These are phyloP conservation scores for Hippocampus abdominalis DNA, from an alignment of 2,113 vertebrate species.

Conservation along the genomic window DNA sequence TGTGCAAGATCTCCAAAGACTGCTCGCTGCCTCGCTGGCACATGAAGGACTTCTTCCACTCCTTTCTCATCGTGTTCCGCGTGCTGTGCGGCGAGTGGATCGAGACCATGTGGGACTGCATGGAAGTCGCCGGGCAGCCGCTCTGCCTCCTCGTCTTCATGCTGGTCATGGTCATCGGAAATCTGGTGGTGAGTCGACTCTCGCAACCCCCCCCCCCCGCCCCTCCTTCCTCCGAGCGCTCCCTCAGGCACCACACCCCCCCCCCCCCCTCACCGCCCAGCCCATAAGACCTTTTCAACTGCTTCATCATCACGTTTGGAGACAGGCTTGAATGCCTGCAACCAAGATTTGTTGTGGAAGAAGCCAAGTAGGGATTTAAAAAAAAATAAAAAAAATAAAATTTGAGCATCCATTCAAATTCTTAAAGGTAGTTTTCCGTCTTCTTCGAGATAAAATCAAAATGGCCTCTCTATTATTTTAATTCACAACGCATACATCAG, in stretches of 20 bases:
- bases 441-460: too few relatives aligned
- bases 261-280: neutral
- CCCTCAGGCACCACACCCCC: neutral
- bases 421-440: too few relatives aligned
- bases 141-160: conserved; percentile 89
- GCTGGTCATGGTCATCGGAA: conserved; percentile 93
- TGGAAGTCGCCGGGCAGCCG: conserved; percentile 80
- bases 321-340: too few relatives aligned
- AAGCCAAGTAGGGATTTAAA: neutral
- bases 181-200: conserved; percentile 87
- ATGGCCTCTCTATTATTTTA: too few relatives aligned
- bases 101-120: conserved; percentile 97
- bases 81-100: conserved; percentile 98
- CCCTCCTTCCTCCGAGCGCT: neutral
- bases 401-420: neutral
- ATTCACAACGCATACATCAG: too few relatives aligned
- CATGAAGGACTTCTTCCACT: conserved; percentile 96
- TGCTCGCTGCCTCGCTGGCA: conserved; percentile 91
- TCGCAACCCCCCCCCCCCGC: neutral
- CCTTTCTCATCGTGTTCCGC: conserved; percentile 88
- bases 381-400: too few relatives aligned
- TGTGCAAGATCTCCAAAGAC: conserved; percentile 82
- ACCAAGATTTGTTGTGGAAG: neutral
- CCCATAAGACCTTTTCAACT: neutral
- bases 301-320: neutral